Evolutionary conservation across 2,888 invertebrate genomes (phyloP).

Genomic region (Adelphocoris suturalis): DNA sequence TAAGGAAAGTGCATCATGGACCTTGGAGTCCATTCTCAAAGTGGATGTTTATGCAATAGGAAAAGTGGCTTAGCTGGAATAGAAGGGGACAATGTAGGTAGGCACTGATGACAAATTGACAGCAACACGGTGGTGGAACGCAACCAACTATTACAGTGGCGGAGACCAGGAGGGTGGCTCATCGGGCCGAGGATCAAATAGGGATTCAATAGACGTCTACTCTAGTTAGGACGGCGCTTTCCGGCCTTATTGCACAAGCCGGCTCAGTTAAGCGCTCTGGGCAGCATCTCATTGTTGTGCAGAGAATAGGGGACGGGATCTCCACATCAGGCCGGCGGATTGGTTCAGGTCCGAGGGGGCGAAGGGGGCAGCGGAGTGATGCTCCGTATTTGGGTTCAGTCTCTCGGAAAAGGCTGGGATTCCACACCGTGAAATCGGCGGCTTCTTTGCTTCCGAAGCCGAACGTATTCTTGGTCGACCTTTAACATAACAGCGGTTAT

Average conservation of each 20-base stretch:
- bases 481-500: slow-evolving; percentile 26
- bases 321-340: slow-evolving; percentile 11
- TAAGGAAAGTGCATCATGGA: not conserved
- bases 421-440: slow-evolving; percentile 41
- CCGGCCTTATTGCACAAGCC: slow-evolving; percentile 15
- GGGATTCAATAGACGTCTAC: slow-evolving; percentile 51
- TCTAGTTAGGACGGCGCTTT: slow-evolving; percentile 44
- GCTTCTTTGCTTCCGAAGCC: not conserved
- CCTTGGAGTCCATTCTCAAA: not conserved
- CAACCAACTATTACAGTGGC: slow-evolving; percentile 10
- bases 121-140: slow-evolving; percentile 20
- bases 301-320: not conserved
- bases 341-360: slow-evolving; percentile 1
- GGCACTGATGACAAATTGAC: slow-evolving; percentile 24
- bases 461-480: slow-evolving; percentile 10
- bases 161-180: not conserved
- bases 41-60: not conserved
- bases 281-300: slow-evolving; percentile 34
- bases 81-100: slow-evolving; percentile 9
- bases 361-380: not conserved
- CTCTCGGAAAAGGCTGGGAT: slow-evolving; percentile 46
- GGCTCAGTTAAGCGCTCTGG: not conserved
- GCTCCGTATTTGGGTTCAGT: slow-evolving; percentile 49
- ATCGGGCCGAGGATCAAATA: slow-evolving; percentile 14
- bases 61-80: not conserved